Percentiles rank a stretch among this genome's conserved stretches.
Evolutionary conservation across 2,888 invertebrate genomes (phyloP).

Genomic region (Blastobasis lacticolella): DNA sequence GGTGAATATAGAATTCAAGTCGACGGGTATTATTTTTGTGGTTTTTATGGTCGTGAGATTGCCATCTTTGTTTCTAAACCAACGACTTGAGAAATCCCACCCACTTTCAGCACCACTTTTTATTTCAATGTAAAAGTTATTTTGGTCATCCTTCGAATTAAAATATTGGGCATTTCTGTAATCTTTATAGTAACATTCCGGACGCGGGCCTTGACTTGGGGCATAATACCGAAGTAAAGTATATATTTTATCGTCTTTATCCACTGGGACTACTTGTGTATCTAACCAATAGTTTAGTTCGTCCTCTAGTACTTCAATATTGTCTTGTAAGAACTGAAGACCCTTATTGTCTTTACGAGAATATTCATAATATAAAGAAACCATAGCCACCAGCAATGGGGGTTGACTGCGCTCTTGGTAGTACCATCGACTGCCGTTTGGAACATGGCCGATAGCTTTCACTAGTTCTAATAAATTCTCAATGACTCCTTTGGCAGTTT

Average conservation of each 20-base stretch:
- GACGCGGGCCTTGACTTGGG: constrained; percentile 78
- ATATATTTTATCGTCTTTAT: constrained; percentile 63
- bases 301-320: constrained; percentile 73
- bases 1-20: constrained; percentile 85
- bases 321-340: constrained; percentile 72
- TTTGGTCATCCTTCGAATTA: constrained; percentile 42
- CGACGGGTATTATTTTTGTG: constrained; percentile 83
- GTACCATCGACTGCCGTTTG: constrained; percentile 89
- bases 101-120: constrained; percentile 90
- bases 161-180: constrained; percentile 63
- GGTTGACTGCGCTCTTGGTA: constrained; percentile 82
- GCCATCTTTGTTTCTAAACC: constrained; percentile 78
- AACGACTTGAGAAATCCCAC: constrained; percentile 90
- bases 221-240: constrained; percentile 76
- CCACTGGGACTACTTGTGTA: constrained; percentile 65
- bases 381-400: constrained; percentile 82
- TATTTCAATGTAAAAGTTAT: constrained; percentile 79
- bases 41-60: constrained; percentile 78
- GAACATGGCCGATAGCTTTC: constrained; percentile 79
- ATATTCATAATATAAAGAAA: constrained; percentile 76
- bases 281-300: constrained; percentile 80
- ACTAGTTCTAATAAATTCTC: constrained; percentile 83
- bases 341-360: constrained; percentile 67
- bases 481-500: constrained; percentile 83
- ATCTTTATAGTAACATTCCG: constrained; percentile 83